These are phyloP conservation scores for Sebastes vulpes DNA, from an alignment of 2,797 vertebrate species.

Conservation along the genomic window DNA sequence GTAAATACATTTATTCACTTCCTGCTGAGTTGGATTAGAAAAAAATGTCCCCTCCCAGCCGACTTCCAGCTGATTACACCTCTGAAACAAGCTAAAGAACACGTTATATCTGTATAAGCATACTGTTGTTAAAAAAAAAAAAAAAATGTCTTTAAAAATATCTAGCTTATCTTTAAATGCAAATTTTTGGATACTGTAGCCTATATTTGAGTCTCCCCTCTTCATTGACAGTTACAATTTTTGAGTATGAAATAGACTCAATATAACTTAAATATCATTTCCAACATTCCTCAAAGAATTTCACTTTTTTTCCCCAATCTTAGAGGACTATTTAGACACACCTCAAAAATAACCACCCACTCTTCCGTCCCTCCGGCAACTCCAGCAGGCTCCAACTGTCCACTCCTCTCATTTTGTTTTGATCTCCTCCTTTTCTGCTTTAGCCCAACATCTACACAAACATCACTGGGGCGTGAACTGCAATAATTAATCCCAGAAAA, in stretches of 20 bases:
- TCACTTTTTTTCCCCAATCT: neutral
- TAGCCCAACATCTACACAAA: conserved; percentile 13
- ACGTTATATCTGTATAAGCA: neutral
- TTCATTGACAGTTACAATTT: neutral
- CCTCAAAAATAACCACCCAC: conserved; percentile 44
- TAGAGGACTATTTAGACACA: conserved; percentile 32
- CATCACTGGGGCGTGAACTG: neutral
- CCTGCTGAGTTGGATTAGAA: neutral
- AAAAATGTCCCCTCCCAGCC: no score
- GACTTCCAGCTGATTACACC: neutral
- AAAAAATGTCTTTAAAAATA: neutral
- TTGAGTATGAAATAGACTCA: neutral
- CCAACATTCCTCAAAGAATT: neutral
- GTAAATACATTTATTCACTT: neutral
- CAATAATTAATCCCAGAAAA: neutral
- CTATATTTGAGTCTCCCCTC: neutral
- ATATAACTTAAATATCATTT: neutral
- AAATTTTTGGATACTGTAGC: neutral
- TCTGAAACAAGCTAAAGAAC: neutral
- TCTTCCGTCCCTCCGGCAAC: neutral
- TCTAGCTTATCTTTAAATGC: neutral
- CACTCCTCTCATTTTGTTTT: conserved; percentile 21
- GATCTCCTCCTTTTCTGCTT: neutral
- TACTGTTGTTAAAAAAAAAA: neutral
- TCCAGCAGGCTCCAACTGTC: neutral